A percentile compares a stretch with the other conserved stretches of the same genome.
phyloP scores from a whole-genome alignment of 2,888 invertebrate genomes.

The Phymatocera aterrima region DNA sequence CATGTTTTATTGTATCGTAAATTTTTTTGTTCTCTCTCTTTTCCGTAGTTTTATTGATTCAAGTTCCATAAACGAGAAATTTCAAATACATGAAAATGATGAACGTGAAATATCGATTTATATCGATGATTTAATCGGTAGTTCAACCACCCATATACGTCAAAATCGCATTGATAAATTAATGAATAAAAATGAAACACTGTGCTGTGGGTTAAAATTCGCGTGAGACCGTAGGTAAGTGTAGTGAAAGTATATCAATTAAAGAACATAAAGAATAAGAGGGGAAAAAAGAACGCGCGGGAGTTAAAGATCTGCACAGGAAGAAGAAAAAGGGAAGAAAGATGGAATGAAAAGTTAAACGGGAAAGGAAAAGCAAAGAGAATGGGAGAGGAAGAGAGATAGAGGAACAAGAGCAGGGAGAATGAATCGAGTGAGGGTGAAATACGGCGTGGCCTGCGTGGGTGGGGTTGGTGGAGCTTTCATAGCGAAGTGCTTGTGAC shows the following conservation, averaged over 20 bases:
- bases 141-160: too few relatives aligned
- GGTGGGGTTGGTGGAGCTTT: slow-evolving; percentile 43
- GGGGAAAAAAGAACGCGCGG: background rate
- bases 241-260: too few relatives aligned
- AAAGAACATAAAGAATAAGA: background rate
- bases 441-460: slow-evolving; percentile 39
- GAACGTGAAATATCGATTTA: too few relatives aligned
- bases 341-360: slow-evolving; percentile 3
- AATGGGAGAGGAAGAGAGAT: slow-evolving; percentile 15
- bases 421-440: slow-evolving; percentile 31
- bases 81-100: too few relatives aligned
- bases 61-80: too few relatives aligned
- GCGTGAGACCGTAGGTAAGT: too few relatives aligned
- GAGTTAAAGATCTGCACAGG: slow-evolving; percentile 21
- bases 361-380: background rate
- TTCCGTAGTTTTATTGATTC: too few relatives aligned
- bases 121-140: too few relatives aligned
- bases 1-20: too few relatives aligned
- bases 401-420: slow-evolving; percentile 16
- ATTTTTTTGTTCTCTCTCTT: too few relatives aligned
- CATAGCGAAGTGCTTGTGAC: slow-evolving; percentile 46
- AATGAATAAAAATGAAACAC: background rate
- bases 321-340: slow-evolving; percentile 33
- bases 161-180: too few relatives aligned
- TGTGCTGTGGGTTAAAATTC: background rate